Percentiles rank a stretch among this genome's conserved stretches.
These are phyloP conservation scores for Branchellion lobata DNA, from an alignment of 2,888 invertebrate species.

Conservation along the genomic window DNA sequence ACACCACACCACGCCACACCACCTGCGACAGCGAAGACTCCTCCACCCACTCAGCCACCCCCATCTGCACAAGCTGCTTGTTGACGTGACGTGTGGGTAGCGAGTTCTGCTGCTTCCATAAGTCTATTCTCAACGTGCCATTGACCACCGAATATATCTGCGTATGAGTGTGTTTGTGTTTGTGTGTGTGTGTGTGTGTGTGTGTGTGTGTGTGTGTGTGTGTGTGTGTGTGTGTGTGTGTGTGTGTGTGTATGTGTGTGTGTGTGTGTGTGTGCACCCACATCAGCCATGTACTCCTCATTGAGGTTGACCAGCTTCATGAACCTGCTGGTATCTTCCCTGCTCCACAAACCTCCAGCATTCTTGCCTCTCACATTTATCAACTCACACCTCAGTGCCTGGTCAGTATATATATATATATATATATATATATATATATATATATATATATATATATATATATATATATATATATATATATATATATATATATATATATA, in stretches of 20 bases:
- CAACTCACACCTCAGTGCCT: conserved; percentile 73
- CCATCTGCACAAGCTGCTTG: background rate
- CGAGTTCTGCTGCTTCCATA: background rate
- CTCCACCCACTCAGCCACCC: background rate
- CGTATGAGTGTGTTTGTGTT: background rate
- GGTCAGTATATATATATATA: background rate
- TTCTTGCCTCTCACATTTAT: conserved; percentile 73
- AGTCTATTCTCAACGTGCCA: background rate
- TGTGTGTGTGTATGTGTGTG: no score
- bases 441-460: no score
- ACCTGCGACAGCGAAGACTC: background rate
- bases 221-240: no score
- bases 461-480: no score
- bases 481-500: background rate
- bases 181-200: conserved; percentile 7
- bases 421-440: no score
- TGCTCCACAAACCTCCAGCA: conserved; percentile 68
- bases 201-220: background rate
- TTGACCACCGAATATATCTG: background rate
- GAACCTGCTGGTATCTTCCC: conserved; percentile 63
- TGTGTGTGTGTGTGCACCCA: conserved; percentile 47
- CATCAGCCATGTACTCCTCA: conserved; percentile 53
- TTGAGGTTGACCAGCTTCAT: conserved; percentile 52
- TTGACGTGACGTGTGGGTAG: background rate
- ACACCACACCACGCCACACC: background rate